phyloP scores from a whole-genome alignment of 2,797 vertebrate genomes.

The Buphagus erythrorhynchus region DNA sequence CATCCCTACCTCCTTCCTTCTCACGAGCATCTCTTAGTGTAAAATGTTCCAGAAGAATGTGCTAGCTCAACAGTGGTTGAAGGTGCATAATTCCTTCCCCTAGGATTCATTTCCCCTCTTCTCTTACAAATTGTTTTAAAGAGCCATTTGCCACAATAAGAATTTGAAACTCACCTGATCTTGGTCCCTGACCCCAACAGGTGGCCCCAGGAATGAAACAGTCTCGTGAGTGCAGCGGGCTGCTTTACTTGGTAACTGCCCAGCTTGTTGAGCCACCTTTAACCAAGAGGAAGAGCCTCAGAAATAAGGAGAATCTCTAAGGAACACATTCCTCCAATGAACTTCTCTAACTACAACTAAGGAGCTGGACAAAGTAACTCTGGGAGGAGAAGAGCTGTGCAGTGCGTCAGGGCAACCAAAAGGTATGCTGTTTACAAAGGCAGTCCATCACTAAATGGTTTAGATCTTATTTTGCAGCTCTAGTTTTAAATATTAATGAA shows the following conservation, averaged over 20 bases:
- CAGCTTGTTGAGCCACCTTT: conserved; percentile 77
- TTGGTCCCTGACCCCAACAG: conserved; percentile 78
- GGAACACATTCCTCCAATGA: conserved; percentile 69
- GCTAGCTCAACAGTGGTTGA: conserved; percentile 12
- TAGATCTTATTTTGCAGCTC: conserved; percentile 82
- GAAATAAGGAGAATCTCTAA: conserved; percentile 72
- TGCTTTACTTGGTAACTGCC: conserved; percentile 79
- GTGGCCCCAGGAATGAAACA: conserved; percentile 77
- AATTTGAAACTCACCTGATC: conserved; percentile 78
- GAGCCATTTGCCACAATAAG: conserved; percentile 77
- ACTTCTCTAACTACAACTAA: conserved; percentile 67
- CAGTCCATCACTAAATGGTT: conserved; percentile 70
- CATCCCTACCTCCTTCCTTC: conserved; percentile 47
- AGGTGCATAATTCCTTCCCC: conserved; percentile 30
- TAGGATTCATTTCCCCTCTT: conserved; percentile 51
- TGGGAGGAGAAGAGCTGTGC: conserved; percentile 62
- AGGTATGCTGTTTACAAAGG: conserved; percentile 51
- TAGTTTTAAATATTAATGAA: conserved; percentile 63
- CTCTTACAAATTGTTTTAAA: conserved; percentile 70
- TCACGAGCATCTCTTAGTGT: background rate
- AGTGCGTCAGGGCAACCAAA: conserved; percentile 47
- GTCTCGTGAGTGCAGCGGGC: conserved; percentile 77
- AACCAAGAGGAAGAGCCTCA: conserved; percentile 79
- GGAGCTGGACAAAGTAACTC: conserved; percentile 54
- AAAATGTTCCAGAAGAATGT: conserved; percentile 6